These are phyloP conservation scores for Neodiprion fabricii DNA, from an alignment of 1,140 invertebrate species.

Conservation along the genomic window DNA sequence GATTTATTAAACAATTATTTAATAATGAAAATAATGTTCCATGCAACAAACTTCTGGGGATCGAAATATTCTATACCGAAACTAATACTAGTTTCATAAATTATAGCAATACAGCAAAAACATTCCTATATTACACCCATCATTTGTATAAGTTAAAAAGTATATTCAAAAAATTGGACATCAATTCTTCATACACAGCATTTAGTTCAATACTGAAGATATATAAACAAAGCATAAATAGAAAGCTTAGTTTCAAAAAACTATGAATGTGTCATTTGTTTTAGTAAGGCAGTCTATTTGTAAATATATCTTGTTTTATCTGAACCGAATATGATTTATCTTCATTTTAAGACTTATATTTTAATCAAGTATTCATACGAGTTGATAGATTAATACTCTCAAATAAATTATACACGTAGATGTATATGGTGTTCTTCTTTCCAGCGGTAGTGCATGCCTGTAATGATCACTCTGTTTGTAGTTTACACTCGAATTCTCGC, in stretches of 20 bases:
- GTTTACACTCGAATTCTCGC: neutral
- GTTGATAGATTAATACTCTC: neutral
- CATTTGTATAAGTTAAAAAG: neutral
- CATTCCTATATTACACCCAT: slow-evolving; percentile 2
- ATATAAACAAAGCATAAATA: neutral
- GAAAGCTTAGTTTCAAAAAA: no score
- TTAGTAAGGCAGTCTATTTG: slow-evolving; percentile 7
- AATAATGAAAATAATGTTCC: no score
- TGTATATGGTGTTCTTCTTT: slow-evolving; percentile 25
- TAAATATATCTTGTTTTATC: neutral
- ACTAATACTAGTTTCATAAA: neutral
- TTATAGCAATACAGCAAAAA: neutral
- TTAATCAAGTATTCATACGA: neutral
- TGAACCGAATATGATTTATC: slow-evolving; percentile 3
- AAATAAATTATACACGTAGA: neutral
- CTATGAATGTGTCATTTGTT: neutral
- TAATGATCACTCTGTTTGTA: neutral
- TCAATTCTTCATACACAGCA: neutral
- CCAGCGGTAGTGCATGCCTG: slow-evolving; percentile 16
- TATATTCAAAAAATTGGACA: neutral
- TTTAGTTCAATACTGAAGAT: neutral
- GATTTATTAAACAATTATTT: no score
- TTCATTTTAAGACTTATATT: neutral
- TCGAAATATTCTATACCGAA: neutral
- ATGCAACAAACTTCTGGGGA: no score